Percentiles rank a stretch among this genome's conserved stretches.
Conservation (phyloP, 2,888 invertebrate genomes). For the Drosophila trichaetosa region DNA sequence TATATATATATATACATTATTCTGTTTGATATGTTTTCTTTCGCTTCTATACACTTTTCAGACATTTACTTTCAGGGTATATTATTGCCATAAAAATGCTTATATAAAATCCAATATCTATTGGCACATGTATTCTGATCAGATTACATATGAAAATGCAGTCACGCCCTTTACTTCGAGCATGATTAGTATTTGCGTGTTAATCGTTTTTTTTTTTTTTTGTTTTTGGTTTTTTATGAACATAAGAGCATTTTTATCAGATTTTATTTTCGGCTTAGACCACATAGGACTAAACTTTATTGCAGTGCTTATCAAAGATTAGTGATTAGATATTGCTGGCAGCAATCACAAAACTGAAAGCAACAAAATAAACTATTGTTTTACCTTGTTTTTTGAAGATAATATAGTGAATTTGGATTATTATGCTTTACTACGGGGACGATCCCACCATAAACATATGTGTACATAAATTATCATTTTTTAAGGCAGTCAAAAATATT, state of each 20-base stretch:
- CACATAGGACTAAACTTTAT: slow-evolving; percentile 60
- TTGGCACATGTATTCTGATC: background rate
- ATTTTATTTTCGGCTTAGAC: slow-evolving; percentile 26
- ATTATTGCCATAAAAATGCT: background rate
- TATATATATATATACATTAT: background rate
- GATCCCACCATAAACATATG: background rate
- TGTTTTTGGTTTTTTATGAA: background rate
- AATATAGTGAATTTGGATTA: background rate
- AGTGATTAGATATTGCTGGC: slow-evolving; percentile 45
- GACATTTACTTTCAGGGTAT: background rate
- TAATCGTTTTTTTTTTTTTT: slow-evolving; percentile 13
- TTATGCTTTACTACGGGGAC: background rate
- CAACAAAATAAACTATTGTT: background rate
- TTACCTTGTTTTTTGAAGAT: background rate
- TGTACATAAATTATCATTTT: background rate
- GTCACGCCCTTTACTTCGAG: background rate
- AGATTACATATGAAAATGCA: background rate
- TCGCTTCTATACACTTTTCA: background rate
- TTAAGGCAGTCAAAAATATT: background rate
- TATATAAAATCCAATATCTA: background rate
- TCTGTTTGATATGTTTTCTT: background rate
- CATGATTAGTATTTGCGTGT: slow-evolving; percentile 2
- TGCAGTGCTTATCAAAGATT: slow-evolving; percentile 70
- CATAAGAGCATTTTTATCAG: slow-evolving; percentile 54
- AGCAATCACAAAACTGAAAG: slow-evolving; percentile 15